These are phyloP conservation scores for Drosophila greeni DNA, from an alignment of 2,888 invertebrate genomes.

Conservation along the genomic window DNA sequence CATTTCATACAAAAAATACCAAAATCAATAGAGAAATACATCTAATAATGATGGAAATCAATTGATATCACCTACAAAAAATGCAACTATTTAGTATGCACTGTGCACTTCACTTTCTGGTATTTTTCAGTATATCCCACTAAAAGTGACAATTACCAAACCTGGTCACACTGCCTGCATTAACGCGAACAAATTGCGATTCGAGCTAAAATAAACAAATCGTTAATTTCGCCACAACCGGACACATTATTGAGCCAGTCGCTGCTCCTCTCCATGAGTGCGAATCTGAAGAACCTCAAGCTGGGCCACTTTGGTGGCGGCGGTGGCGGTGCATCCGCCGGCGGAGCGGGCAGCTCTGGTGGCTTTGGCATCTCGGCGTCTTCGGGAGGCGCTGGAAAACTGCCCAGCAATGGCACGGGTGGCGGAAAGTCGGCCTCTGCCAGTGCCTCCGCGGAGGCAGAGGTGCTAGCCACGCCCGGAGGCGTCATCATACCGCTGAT, in stretches of 20 bases:
- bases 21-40: too few species aligned
- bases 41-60: too few species aligned
- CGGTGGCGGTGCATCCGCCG: slow-evolving; percentile 27
- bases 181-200: slow-evolving; percentile 26
- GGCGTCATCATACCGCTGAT: slow-evolving; percentile 82
- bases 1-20: too few species aligned
- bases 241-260: slow-evolving; percentile 16
- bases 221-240: slow-evolving; percentile 30
- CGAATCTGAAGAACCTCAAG: slow-evolving; percentile 59
- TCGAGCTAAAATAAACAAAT: slow-evolving; percentile 12
- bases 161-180: slow-evolving; percentile 3
- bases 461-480: slow-evolving; percentile 42
- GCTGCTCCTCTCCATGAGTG: slow-evolving; percentile 48
- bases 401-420: slow-evolving; percentile 49
- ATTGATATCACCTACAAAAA: too few species aligned
- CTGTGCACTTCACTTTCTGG: not conserved
- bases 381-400: slow-evolving; percentile 49
- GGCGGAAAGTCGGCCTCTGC: slow-evolving; percentile 40
- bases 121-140: not conserved
- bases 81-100: too few species aligned
- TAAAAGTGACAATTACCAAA: too few species aligned
- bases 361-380: slow-evolving; percentile 28
- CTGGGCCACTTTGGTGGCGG: slow-evolving; percentile 55
- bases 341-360: slow-evolving; percentile 10
- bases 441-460: slow-evolving; percentile 35